Conservation (phyloP, 2,888 invertebrate genomes). For the Ochropleura plecta region DNA sequence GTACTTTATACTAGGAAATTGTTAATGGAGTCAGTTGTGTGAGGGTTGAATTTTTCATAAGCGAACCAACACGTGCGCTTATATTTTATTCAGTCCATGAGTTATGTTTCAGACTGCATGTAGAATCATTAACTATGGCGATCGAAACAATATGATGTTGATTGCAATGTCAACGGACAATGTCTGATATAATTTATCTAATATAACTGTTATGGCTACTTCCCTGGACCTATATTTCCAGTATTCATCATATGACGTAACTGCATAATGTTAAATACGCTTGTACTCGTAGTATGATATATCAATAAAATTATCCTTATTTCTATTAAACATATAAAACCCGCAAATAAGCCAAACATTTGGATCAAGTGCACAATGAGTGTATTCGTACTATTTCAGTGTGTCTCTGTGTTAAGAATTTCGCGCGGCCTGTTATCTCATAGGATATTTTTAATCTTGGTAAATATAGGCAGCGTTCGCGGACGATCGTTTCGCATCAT, state of each 20-base stretch:
- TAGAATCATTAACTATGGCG: constrained; percentile 17
- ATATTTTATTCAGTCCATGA: constrained; percentile 43
- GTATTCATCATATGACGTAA: background rate
- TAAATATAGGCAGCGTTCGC: constrained; percentile 66
- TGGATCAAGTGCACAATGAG: constrained; percentile 52
- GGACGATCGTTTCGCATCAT: constrained; percentile 29
- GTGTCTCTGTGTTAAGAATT: constrained; percentile 52
- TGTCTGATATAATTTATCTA: constrained; percentile 3
- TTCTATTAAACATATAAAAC: background rate
- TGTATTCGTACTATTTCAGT: constrained; percentile 50
- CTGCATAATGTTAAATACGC: background rate
- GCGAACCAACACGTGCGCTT: constrained; percentile 48
- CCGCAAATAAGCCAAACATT: constrained; percentile 29
- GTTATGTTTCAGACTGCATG: constrained; percentile 10
- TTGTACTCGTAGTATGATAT: background rate
- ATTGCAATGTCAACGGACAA: background rate
- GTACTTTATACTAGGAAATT: constrained; percentile 60
- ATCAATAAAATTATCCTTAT: background rate
- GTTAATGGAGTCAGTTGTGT: constrained; percentile 45
- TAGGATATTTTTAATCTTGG: constrained; percentile 71
- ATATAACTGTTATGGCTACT: constrained; percentile 38
- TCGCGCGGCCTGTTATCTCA: constrained; percentile 68
- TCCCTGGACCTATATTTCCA: background rate
- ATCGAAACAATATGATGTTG: constrained; percentile 32
- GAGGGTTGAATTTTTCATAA: constrained; percentile 55